Evolutionary conservation across 2,113 vertebrate genomes (phyloP).

Genomic region (Excalfactoria chinensis): DNA sequence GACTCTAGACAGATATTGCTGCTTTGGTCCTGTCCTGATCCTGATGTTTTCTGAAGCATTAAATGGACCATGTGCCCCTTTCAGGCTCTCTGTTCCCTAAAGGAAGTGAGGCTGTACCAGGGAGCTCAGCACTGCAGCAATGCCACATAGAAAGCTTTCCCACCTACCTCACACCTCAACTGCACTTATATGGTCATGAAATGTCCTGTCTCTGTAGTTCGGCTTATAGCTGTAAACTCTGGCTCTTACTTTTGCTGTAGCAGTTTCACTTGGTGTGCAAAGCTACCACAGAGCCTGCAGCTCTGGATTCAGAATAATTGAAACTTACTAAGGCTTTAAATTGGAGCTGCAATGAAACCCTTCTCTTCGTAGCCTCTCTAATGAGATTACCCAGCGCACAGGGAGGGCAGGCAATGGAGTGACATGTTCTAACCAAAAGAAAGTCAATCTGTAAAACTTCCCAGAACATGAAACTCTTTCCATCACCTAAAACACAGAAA

Average conservation of each 20-base stretch:
- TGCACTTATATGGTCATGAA: background rate
- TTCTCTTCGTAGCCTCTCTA: background rate
- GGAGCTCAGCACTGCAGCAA: background rate
- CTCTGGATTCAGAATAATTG: constrained; percentile 30
- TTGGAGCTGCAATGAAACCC: constrained; percentile 27
- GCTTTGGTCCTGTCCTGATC: background rate
- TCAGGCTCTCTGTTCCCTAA: background rate
- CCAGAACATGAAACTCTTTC: background rate
- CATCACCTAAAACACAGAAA: background rate
- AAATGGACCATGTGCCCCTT: background rate
- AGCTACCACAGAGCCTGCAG: background rate
- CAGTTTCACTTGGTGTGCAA: background rate
- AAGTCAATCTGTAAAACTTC: background rate
- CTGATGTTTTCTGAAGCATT: background rate
- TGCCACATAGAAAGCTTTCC: background rate
- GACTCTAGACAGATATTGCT: background rate
- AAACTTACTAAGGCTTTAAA: constrained; percentile 57
- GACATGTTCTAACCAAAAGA: background rate
- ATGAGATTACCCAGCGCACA: background rate
- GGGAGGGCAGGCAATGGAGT: background rate
- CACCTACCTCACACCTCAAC: background rate
- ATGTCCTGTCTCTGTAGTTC: background rate
- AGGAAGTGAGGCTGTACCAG: background rate
- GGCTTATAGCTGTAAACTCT: background rate
- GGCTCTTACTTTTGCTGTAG: background rate